phyloP scores from a whole-genome alignment of 1,140 invertebrate species.

The Ceratoteleas bidentatus region DNA sequence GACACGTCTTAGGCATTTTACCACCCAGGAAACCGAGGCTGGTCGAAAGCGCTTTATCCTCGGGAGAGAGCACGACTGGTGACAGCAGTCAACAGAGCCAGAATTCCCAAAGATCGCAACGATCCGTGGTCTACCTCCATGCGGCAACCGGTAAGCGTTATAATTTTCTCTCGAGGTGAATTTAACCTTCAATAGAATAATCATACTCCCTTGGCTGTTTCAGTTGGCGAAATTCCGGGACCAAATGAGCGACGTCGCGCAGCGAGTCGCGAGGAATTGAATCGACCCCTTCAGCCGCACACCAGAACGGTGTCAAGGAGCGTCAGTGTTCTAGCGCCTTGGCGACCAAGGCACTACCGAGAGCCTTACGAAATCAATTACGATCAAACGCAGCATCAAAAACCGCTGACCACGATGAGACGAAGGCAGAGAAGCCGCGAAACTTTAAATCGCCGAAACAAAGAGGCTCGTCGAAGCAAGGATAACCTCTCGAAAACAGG shows the following conservation, averaged over 20 bases:
- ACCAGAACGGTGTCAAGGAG: slow-evolving; percentile 89
- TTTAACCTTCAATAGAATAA: too few relatives aligned
- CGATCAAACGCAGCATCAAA: slow-evolving; percentile 84
- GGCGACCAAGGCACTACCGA: slow-evolving; percentile 88
- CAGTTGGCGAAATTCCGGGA: too few relatives aligned
- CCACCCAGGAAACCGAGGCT: slow-evolving; percentile 76
- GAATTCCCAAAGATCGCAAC: slow-evolving; percentile 89
- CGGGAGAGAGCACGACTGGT: slow-evolving; percentile 80
- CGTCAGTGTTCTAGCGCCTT: slow-evolving; percentile 91
- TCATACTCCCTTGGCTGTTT: too few relatives aligned
- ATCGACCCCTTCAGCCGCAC: slow-evolving; percentile 83
- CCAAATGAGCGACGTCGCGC: too few relatives aligned
- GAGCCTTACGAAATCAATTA: slow-evolving; percentile 91
- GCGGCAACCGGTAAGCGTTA: slow-evolving; percentile 89
- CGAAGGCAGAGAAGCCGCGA: slow-evolving; percentile 78
- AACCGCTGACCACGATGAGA: slow-evolving; percentile 75
- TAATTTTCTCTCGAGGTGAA: too few relatives aligned
- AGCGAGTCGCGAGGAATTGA: slow-evolving; percentile 87
- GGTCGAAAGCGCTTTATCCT: slow-evolving; percentile 78
- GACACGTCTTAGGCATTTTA: slow-evolving; percentile 73
- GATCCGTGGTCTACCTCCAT: slow-evolving; percentile 90
- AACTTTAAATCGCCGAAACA: slow-evolving; percentile 76
- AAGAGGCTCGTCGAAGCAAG: slow-evolving; percentile 75
- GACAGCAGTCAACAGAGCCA: slow-evolving; percentile 90
- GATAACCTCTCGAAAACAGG: slow-evolving; percentile 78